Evolutionary conservation across 2,888 invertebrate genomes (phyloP).

Genomic region (Nysson spinosus): DNA sequence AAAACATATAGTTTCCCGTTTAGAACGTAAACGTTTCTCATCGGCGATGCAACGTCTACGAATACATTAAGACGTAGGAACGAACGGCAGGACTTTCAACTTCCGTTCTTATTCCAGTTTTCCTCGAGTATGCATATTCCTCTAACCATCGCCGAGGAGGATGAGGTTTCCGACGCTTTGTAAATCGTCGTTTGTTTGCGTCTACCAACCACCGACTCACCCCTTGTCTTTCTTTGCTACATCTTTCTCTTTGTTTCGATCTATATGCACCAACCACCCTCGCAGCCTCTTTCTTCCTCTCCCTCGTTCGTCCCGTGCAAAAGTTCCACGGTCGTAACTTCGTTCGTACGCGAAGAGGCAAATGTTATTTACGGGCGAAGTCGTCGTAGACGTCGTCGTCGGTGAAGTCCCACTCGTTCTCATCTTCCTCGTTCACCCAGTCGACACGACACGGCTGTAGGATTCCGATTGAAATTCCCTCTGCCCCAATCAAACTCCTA

Average conservation of each 20-base stretch:
- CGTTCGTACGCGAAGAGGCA: slow-evolving; percentile 60
- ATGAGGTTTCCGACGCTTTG: slow-evolving; percentile 49
- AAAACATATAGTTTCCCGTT: too few relatives aligned
- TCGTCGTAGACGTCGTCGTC: slow-evolving; percentile 36
- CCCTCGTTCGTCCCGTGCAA: slow-evolving; percentile 32
- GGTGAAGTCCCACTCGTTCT: slow-evolving; percentile 13
- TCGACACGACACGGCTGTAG: slow-evolving; percentile 32
- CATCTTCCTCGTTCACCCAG: slow-evolving; percentile 12
- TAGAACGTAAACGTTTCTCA: too few relatives aligned
- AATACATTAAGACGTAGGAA: slow-evolving; percentile 12
- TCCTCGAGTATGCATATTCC: slow-evolving; percentile 18
- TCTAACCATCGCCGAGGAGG: slow-evolving; percentile 3
- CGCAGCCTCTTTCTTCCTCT: neutral
- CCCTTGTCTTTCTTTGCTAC: slow-evolving; percentile 17
- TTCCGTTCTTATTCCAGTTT: slow-evolving; percentile 3
- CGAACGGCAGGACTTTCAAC: slow-evolving; percentile 1
- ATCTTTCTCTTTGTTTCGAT: too few relatives aligned
- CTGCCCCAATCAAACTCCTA: slow-evolving; percentile 74
- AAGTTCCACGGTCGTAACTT: slow-evolving; percentile 59
- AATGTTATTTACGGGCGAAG: slow-evolving; percentile 72
- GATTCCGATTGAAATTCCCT: slow-evolving; percentile 72
- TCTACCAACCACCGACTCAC: slow-evolving; percentile 13
- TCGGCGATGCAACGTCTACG: too few relatives aligned
- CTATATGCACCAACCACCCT: neutral
- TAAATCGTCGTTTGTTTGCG: slow-evolving; percentile 60